These are phyloP conservation scores for Panulirus ornatus DNA, from an alignment of 1,140 invertebrate species.

Conservation along the genomic window DNA sequence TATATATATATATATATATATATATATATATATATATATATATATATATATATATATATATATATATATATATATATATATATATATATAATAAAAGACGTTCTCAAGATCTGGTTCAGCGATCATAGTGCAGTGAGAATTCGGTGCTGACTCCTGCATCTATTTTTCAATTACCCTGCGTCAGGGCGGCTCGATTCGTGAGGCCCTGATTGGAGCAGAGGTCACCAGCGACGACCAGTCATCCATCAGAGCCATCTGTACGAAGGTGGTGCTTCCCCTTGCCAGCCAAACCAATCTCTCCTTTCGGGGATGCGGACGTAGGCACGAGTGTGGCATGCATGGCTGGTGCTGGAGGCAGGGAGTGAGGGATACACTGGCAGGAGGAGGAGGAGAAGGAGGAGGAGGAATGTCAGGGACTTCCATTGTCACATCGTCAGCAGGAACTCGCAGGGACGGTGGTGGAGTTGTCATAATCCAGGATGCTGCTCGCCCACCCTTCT, in stretches of 20 bases:
- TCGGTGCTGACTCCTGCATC: no score
- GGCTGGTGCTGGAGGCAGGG: no score
- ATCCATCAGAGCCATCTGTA: conserved; percentile 24
- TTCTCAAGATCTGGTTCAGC: no score
- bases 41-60: conserved; percentile 14
- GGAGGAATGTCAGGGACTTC: conserved; percentile 33
- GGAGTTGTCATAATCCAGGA: background rate
- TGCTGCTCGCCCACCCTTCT: background rate
- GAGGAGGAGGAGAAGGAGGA: background rate
- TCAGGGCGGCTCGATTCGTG: background rate
- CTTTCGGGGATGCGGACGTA: background rate
- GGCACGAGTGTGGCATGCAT: background rate
- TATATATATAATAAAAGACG: background rate
- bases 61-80: background rate
- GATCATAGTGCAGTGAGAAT: no score
- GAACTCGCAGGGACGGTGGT: background rate
- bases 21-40: conserved; percentile 14
- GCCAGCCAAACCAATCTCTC: background rate
- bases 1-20: background rate
- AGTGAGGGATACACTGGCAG: background rate
- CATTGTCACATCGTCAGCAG: conserved; percentile 40
- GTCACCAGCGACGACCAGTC: conserved; percentile 8
- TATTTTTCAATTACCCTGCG: background rate
- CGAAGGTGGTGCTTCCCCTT: background rate
- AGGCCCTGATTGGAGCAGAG: conserved; percentile 5